Evolutionary conservation across 1,140 invertebrate genomes (phyloP).

Genomic region (Tetramorium simillimum): DNA sequence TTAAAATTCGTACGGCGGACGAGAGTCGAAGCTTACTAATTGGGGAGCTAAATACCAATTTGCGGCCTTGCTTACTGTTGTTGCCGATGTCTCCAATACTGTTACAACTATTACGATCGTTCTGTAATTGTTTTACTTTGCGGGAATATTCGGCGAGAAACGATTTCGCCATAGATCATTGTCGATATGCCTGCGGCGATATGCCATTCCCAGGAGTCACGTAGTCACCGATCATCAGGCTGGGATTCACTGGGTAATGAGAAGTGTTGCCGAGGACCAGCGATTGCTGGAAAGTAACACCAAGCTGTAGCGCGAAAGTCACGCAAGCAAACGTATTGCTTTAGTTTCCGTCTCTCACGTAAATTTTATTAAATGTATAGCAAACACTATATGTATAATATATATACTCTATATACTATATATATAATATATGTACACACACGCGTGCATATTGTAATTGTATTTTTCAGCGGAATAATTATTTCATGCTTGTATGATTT

Average conservation of each 20-base stretch:
- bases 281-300: slow-evolving; percentile 86
- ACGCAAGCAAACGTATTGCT: slow-evolving; percentile 81
- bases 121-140: slow-evolving; percentile 74
- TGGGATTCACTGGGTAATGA: slow-evolving; percentile 90
- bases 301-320: slow-evolving; percentile 84
- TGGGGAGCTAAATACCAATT: slow-evolving; percentile 78
- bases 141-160: slow-evolving; percentile 73
- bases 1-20: slow-evolving; percentile 76
- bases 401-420: neutral
- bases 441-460: slow-evolving; percentile 19
- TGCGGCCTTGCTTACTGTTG: slow-evolving; percentile 77
- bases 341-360: slow-evolving; percentile 78
- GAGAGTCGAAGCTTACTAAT: slow-evolving; percentile 78
- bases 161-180: slow-evolving; percentile 82
- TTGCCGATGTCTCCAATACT: slow-evolving; percentile 54
- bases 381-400: neutral
- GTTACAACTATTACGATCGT: slow-evolving; percentile 54
- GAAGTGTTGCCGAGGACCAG: slow-evolving; percentile 88
- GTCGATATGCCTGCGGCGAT: slow-evolving; percentile 85
- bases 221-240: slow-evolving; percentile 93
- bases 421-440: neutral
- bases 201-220: slow-evolving; percentile 87
- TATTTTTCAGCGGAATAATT: slow-evolving; percentile 8
- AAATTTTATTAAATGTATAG: slow-evolving; percentile 14
- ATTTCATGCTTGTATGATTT: slow-evolving; percentile 16